phyloP scores from a whole-genome alignment of 2,113 vertebrate species.

The Aythya baeri region DNA sequence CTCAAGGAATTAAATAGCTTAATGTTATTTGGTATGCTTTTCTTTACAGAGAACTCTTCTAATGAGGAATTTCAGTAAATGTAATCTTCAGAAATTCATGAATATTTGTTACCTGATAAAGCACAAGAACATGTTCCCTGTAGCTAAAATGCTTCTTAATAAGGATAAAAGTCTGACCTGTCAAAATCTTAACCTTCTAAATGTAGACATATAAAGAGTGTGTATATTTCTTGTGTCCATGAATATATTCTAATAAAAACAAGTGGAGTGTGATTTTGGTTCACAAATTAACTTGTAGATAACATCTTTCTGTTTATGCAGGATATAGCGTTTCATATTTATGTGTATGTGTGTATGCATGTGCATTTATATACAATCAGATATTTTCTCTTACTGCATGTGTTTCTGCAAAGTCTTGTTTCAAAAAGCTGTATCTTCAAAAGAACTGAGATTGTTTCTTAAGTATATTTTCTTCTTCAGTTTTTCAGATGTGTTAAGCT shows the following conservation, averaged over 20 bases:
- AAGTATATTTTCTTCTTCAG: background rate
- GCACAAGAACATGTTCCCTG: background rate
- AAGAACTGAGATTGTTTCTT: background rate
- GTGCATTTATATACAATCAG: background rate
- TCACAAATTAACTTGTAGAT: slow-evolving; percentile 22
- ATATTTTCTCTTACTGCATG: background rate
- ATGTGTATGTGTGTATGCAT: background rate
- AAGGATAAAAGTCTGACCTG: slow-evolving; percentile 15
- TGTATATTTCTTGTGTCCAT: background rate
- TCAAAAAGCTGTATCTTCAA: background rate
- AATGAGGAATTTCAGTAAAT: background rate
- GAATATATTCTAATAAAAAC: slow-evolving; percentile 19
- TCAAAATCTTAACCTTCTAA: background rate
- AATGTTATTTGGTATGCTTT: background rate
- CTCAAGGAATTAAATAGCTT: background rate
- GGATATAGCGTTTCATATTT: background rate
- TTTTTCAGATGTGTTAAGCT: background rate
- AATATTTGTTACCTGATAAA: background rate
- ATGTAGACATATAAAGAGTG: background rate
- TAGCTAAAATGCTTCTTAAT: background rate
- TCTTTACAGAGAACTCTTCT: background rate
- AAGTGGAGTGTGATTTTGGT: background rate
- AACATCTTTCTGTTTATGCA: background rate
- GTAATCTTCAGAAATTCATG: background rate
- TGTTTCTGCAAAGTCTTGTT: background rate